Conservation (phyloP, 2,888 invertebrate genomes). For the Malthinus seriepunctatus region DNA sequence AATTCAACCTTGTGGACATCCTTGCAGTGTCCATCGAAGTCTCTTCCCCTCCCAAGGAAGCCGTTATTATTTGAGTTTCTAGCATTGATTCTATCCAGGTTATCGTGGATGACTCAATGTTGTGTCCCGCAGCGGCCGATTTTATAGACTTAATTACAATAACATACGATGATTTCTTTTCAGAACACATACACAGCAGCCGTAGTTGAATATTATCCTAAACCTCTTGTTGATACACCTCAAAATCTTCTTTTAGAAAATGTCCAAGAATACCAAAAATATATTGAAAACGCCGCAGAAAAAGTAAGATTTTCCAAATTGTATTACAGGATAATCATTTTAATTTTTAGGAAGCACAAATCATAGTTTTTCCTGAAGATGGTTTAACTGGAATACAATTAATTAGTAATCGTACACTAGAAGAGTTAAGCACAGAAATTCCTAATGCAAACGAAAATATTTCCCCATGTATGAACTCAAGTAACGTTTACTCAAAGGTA, state of each 20-base stretch:
- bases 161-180: neutral
- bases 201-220: constrained; percentile 34
- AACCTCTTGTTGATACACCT: neutral
- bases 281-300: constrained; percentile 17
- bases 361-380: constrained; percentile 1
- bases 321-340: neutral
- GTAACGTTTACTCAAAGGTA: neutral
- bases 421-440: constrained; percentile 1
- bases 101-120: too few species aligned
- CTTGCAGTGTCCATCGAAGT: too few species aligned
- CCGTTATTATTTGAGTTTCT: too few species aligned
- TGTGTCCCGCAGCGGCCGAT: too few species aligned
- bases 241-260: constrained; percentile 16
- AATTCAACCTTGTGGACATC: too few species aligned
- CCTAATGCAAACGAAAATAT: neutral
- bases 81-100: too few species aligned
- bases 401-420: neutral
- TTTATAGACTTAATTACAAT: too few species aligned
- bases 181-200: constrained; percentile 32
- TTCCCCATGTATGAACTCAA: neutral
- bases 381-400: neutral
- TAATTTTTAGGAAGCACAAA: neutral
- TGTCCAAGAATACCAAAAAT: constrained; percentile 20
- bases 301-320: neutral
- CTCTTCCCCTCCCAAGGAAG: too few species aligned